Evolutionary conservation across 2,113 vertebrate species (phyloP), one percentile per base, ranked within the genome.

Genomic region (Strigops habroptila): DNA sequence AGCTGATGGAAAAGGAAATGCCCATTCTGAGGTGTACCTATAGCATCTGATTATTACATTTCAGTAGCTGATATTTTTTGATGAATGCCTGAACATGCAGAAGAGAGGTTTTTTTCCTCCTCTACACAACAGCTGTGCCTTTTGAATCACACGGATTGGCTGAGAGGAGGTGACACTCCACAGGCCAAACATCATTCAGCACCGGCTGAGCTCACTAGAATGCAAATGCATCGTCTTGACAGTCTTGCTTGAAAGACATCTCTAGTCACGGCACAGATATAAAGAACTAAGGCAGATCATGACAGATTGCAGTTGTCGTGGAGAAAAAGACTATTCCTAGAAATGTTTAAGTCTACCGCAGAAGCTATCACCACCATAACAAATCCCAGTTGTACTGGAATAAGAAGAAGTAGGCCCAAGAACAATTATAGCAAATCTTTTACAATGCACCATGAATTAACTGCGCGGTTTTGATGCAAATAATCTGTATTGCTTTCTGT

Each of bases 131-230:
- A 90, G 39, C 83, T 76, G 77, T 90, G 55, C 55, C n/a, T 95
- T 97, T 92, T 90, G 96, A 91, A 95, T 96, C 79, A 88, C 75
- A 69, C 24, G 95, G 81, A 85, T 28, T 93, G 94, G 80, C 73
- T 88, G 91, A 87, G 76, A 81, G 68, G 18, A 95, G 90, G 65
- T 71, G 67, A 90, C 52, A 88, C 49, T 94, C 76, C 33, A 33
- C 25, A 94, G 84, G 48, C 84, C 77, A 92, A 92, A 84, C 52
- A 91, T 96, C 84, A 93, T 92, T 95, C 91, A 93, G 59, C 67
- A 78, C 35, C 0, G 2, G 52, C 68, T 84, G 76, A 94, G 37
- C 90, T 94, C 89, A 51, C 88, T 93, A 71, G 86, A 94, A 94
- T 96, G 81, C 74, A 91, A 97, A 97, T 96, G 28, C 24, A 12